Evolutionary conservation across 2,797 vertebrate genomes (phyloP), one percentile per base, ranked within the genome.

Genomic region (Premnoplex brunnescens): DNA sequence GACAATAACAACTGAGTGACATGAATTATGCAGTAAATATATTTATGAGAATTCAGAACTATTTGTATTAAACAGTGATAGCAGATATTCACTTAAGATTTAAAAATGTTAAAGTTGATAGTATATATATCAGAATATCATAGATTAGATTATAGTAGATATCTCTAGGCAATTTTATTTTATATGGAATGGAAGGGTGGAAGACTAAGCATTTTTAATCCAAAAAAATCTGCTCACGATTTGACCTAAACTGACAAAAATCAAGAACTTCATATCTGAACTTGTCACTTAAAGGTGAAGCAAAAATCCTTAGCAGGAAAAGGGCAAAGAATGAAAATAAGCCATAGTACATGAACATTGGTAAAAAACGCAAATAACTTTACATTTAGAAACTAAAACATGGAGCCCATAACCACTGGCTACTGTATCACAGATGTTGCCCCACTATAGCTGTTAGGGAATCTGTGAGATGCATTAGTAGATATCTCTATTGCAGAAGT

Each of bases 31-130:
- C 74, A 67, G 93, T 88, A 82, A 94, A 95, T 94, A 84, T 81
- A 92, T 95, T 88, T 87, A 81, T 85, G 91, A 75, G 78, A 32
- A 73, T 83, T 94, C 71, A 74, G 75, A 90, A 81, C 54, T 83
- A 87, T 94, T 91, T 95, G 49, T 90, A 88, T 79, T 84, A 91
- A 95, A 95, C 41, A 92, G 67, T 56, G 68, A 80, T 72, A 93
- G 59, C 19, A 84, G 49, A 76, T 82, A 85, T 69, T 95, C 66
- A 76, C 64, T 91, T 86, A 80, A 84, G 48, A 58, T 88, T 91
- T 78, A 2, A 56, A 95, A 92, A 78, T 27, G 14, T 80, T 78
- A 4, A 76, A 67, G 22, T 41, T 62, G 78, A 86, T 87, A 79
- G 41, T 7, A 6, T 36, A 76, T 15, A 18, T 93, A 90, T 60